Evolutionary conservation across 2,888 invertebrate genomes (phyloP), one percentile per base, ranked within the genome.

Genomic region (Drosophila stalkeri): DNA sequence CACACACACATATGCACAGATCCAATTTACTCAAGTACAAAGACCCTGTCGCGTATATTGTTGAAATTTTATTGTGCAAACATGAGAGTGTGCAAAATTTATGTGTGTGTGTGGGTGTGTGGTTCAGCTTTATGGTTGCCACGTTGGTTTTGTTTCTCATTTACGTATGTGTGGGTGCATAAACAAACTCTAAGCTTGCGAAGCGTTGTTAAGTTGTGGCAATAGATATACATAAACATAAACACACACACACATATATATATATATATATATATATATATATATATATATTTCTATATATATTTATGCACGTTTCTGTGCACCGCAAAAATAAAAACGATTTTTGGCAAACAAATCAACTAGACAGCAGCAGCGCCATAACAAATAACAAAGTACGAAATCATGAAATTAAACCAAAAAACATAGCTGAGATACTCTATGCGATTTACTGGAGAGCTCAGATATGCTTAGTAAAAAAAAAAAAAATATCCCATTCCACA

Each of bases 1-100:
- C 46, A 1, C 23, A 5, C n/a, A 44, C 69, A 4, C 68, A 65
- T 16, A 7, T 79, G 85, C 87, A 89, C 87, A 85, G 82, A 85
- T 89, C 85, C 85, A 85, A 85, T 85, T 85, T 89, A 85, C 88
- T 89, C 90, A 89, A 85, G 85, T 87, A 85, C 90, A 89, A 85
- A 89, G 88, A 84, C 81, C 85, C 69, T 71, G 81, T 87, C 90
- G 86, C 88, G 88, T 86, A 89, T 80, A 87, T 89, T 89, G 90
- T 80, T 89, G 70, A 86, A 89, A 85, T 88, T 85, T 89, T 85
- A 85, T 85, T 85, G 88, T 89, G 70, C 88, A 89, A 86, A 86
- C 90, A 89, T 85, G 89, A 73, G 82, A 81, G 75, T 68, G 68
- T 74, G 44, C 68, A 52, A 64, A 62, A 65, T 64, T 60, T 78